These are phyloP conservation scores for Pleuronectes platessa DNA, from an alignment of 2,113 vertebrate genomes.

Conservation along the genomic window DNA sequence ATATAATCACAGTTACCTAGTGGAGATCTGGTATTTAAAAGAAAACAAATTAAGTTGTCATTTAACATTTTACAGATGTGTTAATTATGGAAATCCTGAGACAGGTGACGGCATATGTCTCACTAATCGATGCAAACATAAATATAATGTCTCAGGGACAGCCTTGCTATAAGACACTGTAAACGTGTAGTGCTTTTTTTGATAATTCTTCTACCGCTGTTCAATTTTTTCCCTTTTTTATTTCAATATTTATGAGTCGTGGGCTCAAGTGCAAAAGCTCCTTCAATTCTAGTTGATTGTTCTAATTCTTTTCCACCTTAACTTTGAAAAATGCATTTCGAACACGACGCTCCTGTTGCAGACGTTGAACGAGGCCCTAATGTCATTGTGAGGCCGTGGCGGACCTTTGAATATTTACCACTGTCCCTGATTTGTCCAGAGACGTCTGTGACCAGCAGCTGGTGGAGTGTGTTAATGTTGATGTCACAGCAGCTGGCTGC, in stretches of 20 bases:
- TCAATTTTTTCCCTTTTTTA: neutral
- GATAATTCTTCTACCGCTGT: neutral
- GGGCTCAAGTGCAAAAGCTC: no score
- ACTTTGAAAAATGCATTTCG: constrained; percentile 17
- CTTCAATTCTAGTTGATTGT: no score
- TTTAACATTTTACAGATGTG: no score
- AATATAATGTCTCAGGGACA: neutral
- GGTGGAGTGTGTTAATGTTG: constrained; percentile 75
- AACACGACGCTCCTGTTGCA: constrained; percentile 3
- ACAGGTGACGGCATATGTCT: no score
- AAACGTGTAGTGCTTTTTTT: neutral
- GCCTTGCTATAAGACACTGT: neutral
- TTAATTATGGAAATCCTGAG: neutral
- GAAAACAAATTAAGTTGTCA: no score
- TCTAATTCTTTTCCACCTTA: neutral
- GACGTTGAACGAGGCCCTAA: constrained; percentile 51
- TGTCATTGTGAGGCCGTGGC: constrained; percentile 48
- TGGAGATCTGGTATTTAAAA: no score
- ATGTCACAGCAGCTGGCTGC: constrained; percentile 81
- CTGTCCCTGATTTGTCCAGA: constrained; percentile 66
- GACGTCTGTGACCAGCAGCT: constrained; percentile 75
- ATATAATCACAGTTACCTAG: no score
- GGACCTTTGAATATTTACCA: constrained; percentile 52
- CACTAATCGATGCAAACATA: neutral
- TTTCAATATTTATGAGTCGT: no score